A percentile compares a stretch with the other conserved stretches of the same genome.
phyloP scores from a whole-genome alignment of 1,140 invertebrate genomes.

The Lepidostoma basale region DNA sequence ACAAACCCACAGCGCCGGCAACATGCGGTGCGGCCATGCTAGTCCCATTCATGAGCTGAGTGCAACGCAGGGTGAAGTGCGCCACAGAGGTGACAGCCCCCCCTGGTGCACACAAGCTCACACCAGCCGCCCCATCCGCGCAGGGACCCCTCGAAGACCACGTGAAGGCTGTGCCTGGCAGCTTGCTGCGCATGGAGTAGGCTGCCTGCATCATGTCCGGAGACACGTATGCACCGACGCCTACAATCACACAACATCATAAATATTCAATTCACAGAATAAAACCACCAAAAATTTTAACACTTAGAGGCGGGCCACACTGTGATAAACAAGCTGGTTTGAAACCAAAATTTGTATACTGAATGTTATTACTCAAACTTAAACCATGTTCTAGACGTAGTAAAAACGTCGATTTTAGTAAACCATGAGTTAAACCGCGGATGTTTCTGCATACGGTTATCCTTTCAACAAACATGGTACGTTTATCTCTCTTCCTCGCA shows the following conservation, averaged over 20 bases:
- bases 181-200: constrained; percentile 86
- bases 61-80: constrained; percentile 86
- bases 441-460: no score
- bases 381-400: no score
- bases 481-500: no score
- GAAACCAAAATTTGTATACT: no score
- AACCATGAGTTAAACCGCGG: no score
- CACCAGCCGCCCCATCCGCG: constrained; percentile 86
- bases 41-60: constrained; percentile 95
- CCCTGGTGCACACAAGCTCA: constrained; percentile 92
- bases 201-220: constrained; percentile 97
- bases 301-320: no score
- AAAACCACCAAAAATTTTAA: no score
- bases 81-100: constrained; percentile 93
- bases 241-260: constrained; percentile 52
- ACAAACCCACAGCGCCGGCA: constrained; percentile 81
- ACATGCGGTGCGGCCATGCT: constrained; percentile 97
- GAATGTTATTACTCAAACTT: no score
- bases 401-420: no score
- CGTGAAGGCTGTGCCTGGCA: constrained; percentile 87
- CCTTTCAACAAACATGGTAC: no score
- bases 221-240: constrained; percentile 95
- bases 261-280: no score
- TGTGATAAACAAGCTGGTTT: no score
- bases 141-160: constrained; percentile 93